Evolutionary conservation across 2,888 invertebrate species (phyloP).

Genomic region (Lepidochrysops patricia): DNA sequence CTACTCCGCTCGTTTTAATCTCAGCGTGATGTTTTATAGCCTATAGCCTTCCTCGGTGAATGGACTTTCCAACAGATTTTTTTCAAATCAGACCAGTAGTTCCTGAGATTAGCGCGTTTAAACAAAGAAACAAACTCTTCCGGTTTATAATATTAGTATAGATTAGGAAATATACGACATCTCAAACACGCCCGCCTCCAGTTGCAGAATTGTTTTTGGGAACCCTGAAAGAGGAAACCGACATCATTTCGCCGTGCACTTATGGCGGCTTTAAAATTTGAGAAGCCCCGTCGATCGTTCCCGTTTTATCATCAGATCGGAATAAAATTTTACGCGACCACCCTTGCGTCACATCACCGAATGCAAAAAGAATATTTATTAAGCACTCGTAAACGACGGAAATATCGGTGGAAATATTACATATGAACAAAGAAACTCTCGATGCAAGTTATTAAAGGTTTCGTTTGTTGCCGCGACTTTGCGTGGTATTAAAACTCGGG

Average conservation of each 20-base stretch:
- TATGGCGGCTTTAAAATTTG: neutral
- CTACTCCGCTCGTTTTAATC: no score
- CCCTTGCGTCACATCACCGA: neutral
- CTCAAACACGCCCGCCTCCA: no score
- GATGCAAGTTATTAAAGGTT: neutral
- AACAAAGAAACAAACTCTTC: no score
- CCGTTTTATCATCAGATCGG: neutral
- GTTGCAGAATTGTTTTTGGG: neutral
- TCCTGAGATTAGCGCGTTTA: no score
- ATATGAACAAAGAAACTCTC: neutral
- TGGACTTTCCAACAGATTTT: no score
- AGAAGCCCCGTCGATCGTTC: neutral
- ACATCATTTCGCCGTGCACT: neutral
- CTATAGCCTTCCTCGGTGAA: no score
- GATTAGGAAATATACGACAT: no score
- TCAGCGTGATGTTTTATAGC: no score
- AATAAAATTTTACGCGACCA: neutral
- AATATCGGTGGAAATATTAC: neutral
- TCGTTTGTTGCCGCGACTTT: neutral
- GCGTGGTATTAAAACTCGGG: neutral
- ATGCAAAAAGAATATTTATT: constrained; percentile 3
- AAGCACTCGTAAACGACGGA: neutral
- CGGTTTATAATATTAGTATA: no score
- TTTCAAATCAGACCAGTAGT: no score
- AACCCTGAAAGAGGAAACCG: neutral